Evolutionary conservation across 2,888 invertebrate species (phyloP).

Genomic region (Liodrosophila aerea): DNA sequence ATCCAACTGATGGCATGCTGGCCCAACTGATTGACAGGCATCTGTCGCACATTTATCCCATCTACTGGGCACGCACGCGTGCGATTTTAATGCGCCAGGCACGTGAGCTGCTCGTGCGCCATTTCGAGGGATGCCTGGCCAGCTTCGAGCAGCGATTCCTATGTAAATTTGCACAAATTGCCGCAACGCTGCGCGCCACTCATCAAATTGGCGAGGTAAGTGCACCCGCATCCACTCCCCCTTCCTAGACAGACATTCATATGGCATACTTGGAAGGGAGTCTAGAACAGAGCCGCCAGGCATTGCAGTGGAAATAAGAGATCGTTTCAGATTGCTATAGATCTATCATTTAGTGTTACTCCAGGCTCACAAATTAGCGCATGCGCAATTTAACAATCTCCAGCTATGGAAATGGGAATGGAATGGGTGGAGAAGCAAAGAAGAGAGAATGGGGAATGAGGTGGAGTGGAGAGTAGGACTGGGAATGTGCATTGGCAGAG

Average conservation of each 20-base stretch:
- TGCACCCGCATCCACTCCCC: slow-evolving; percentile 30
- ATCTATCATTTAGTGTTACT: slow-evolving; percentile 51
- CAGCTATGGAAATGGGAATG: slow-evolving; percentile 36
- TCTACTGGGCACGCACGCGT: slow-evolving; percentile 84
- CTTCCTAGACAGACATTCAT: not conserved
- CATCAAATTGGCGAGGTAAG: slow-evolving; percentile 82
- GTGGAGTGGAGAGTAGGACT: not conserved
- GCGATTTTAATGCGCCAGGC: slow-evolving; percentile 87
- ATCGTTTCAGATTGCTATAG: slow-evolving; percentile 18
- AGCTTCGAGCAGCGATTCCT: slow-evolving; percentile 86
- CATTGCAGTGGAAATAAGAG: slow-evolving; percentile 36
- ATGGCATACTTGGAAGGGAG: not conserved
- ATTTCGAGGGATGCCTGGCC: slow-evolving; percentile 86
- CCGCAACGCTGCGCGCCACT: slow-evolving; percentile 83
- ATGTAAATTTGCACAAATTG: slow-evolving; percentile 85
- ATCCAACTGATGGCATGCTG: slow-evolving; percentile 50
- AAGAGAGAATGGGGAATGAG: not conserved
- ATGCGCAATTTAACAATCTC: slow-evolving; percentile 46
- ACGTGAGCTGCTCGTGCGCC: slow-evolving; percentile 86
- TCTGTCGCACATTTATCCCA: slow-evolving; percentile 86
- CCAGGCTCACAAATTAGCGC: slow-evolving; percentile 53
- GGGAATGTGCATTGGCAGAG: slow-evolving; percentile 11
- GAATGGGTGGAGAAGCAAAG: slow-evolving; percentile 10
- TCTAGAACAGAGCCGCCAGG: slow-evolving; percentile 5
- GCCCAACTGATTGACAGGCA: slow-evolving; percentile 84